Percentiles rank a stretch among this genome's conserved stretches.
phyloP scores from a whole-genome alignment of 2,888 invertebrate species.

The Monopis laevigella region DNA sequence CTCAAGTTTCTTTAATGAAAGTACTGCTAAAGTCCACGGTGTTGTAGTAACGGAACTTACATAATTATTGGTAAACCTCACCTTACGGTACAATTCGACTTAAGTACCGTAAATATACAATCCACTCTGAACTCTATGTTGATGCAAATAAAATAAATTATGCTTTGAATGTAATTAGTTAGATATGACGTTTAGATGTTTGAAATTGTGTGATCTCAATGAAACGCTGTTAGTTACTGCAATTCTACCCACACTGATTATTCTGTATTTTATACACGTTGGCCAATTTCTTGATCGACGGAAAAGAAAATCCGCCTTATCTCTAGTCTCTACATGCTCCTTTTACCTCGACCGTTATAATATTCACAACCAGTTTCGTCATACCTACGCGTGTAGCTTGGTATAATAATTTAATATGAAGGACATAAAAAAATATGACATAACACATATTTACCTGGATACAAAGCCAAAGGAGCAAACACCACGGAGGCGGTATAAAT shows the following conservation, averaged over 20 bases:
- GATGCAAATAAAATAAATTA: neutral
- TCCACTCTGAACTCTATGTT: neutral
- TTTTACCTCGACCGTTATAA: no score
- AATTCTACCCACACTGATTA: slow-evolving; percentile 4
- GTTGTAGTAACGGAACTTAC: slow-evolving; percentile 37
- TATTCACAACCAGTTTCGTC: no score
- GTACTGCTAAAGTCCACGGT: slow-evolving; percentile 24
- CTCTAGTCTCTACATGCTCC: no score
- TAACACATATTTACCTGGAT: no score
- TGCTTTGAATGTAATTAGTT: neutral
- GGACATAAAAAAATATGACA: no score
- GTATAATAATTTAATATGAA: no score
- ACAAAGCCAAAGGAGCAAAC: no score
- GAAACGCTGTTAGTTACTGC: neutral
- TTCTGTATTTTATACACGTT: slow-evolving; percentile 5
- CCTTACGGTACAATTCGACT: neutral
- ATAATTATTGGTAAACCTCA: slow-evolving; percentile 38
- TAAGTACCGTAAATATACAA: neutral
- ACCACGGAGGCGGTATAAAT: no score
- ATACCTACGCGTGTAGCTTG: no score
- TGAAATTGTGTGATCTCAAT: neutral
- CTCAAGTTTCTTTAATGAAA: slow-evolving; percentile 37
- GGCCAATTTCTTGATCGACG: neutral
- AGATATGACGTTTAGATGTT: no score
- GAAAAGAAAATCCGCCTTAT: no score